Evolutionary conservation across 2,888 invertebrate genomes (phyloP).

Genomic region (Acleris literana): DNA sequence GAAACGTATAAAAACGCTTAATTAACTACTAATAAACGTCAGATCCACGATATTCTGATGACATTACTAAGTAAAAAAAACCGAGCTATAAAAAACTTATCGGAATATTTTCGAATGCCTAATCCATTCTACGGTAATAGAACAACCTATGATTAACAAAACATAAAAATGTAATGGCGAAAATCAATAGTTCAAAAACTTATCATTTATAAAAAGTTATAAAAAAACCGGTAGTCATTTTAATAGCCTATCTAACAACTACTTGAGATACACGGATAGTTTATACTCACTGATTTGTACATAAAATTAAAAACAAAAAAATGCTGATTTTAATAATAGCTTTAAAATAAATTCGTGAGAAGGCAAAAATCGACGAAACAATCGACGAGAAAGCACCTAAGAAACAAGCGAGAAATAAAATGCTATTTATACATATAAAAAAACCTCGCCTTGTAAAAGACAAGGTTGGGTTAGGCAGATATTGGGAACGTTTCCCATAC

Average conservation of each 20-base stretch:
- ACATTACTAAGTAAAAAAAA: not conserved
- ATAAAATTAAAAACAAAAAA: conserved; percentile 27
- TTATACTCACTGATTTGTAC: conserved; percentile 40
- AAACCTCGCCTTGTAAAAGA: not conserved
- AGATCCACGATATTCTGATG: conserved; percentile 54
- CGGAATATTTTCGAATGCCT: too few species aligned
- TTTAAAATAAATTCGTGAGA: conserved; percentile 45
- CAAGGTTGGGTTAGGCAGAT: conserved; percentile 2
- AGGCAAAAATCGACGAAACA: conserved; percentile 43
- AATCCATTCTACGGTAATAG: too few species aligned
- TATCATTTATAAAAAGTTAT: too few species aligned
- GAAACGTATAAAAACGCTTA: conserved; percentile 45
- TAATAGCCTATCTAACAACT: conserved; percentile 48
- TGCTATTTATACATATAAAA: conserved; percentile 31
- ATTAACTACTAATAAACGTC: conserved; percentile 44
- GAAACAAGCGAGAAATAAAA: conserved; percentile 30
- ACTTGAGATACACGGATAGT: conserved; percentile 46
- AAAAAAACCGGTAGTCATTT: conserved; percentile 39
- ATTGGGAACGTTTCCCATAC: not conserved
- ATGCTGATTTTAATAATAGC: conserved; percentile 12
- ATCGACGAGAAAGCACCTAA: conserved; percentile 47
- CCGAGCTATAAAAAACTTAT: too few species aligned
- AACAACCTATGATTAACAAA: too few species aligned
- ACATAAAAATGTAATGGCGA: too few species aligned
- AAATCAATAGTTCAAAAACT: too few species aligned